Conservation (phyloP, 1,140 invertebrate species). For the Drosophila burlai region DNA sequence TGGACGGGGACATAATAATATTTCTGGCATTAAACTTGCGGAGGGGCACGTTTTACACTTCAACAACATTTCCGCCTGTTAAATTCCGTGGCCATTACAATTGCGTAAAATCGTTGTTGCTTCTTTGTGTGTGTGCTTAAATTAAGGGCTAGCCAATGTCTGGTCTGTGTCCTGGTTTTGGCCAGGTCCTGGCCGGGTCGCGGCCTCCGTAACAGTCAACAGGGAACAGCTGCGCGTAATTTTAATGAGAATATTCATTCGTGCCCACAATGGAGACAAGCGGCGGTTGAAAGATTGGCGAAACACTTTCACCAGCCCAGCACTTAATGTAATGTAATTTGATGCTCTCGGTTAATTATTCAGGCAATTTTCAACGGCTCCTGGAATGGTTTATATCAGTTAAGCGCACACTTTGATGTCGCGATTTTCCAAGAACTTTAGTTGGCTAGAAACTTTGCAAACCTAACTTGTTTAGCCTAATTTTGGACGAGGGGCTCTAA, state of each 20-base stretch:
- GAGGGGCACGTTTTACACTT: conserved; percentile 72
- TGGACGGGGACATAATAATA: conserved; percentile 51
- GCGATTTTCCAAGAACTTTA: conserved; percentile 40
- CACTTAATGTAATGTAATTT: conserved; percentile 79
- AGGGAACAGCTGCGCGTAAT: conserved; percentile 66
- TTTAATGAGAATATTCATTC: conserved; percentile 79
- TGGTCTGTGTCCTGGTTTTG: conserved; percentile 39
- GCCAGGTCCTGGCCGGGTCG: conserved; percentile 15
- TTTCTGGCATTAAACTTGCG: conserved; percentile 58
- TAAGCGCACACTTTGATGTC: conserved; percentile 60
- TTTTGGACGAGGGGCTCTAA: conserved; percentile 16
- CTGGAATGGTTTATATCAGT: conserved; percentile 37
- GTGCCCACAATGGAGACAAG: conserved; percentile 67
- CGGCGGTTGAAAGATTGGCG: conserved; percentile 67
- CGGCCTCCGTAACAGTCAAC: conserved; percentile 9
- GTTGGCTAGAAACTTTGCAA: conserved; percentile 8
- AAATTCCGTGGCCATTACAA: conserved; percentile 68
- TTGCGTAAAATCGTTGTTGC: conserved; percentile 71
- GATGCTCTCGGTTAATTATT: conserved; percentile 75
- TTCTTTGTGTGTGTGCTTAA: conserved; percentile 31
- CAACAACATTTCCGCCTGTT: conserved; percentile 70
- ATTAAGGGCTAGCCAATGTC: conserved; percentile 54
- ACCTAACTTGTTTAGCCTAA: conserved; percentile 20
- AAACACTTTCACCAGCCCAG: conserved; percentile 57
- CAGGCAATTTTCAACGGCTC: conserved; percentile 47